Percentiles rank a stretch among this genome's conserved stretches.
Evolutionary conservation across 2,888 invertebrate genomes (phyloP).

Genomic region (Leucania comma): DNA sequence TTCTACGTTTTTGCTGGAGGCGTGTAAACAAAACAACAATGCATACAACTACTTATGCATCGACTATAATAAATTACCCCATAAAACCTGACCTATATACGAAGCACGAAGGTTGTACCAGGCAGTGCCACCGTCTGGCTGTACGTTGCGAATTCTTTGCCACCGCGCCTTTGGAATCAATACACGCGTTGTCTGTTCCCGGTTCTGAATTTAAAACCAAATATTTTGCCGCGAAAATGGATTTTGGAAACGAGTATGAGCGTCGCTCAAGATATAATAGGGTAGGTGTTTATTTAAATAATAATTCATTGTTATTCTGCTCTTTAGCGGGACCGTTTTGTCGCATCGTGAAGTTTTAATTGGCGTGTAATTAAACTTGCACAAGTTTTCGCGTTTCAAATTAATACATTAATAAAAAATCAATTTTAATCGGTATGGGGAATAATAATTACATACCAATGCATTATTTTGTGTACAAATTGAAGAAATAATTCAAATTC

Average conservation of each 20-base stretch:
- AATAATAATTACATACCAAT: background rate
- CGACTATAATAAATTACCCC: conserved; percentile 51
- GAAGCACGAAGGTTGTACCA: conserved; percentile 71
- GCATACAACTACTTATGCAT: conserved; percentile 32
- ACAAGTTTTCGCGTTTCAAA: conserved; percentile 3
- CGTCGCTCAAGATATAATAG: conserved; percentile 91
- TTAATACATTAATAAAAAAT: conserved; percentile 9
- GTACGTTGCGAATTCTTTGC: conserved; percentile 76
- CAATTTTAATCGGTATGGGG: background rate
- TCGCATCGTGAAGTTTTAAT: conserved; percentile 25
- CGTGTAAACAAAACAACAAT: conserved; percentile 26
- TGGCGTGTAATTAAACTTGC: background rate
- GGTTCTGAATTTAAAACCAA: conserved; percentile 35
- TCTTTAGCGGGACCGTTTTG: background rate
- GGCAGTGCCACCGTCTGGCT: conserved; percentile 68
- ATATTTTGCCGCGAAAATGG: conserved; percentile 75
- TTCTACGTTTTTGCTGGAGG: background rate
- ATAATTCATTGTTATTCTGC: background rate
- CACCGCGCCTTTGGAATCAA: conserved; percentile 73
- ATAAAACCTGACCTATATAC: conserved; percentile 82
- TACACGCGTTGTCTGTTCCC: conserved; percentile 72
- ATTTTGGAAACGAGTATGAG: conserved; percentile 90
- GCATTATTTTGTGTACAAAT: background rate
- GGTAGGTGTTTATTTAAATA: conserved; percentile 75
- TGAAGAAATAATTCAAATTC: background rate